phyloP scores from a whole-genome alignment of 2,888 invertebrate genomes.

The Microctonus hyperodae region DNA sequence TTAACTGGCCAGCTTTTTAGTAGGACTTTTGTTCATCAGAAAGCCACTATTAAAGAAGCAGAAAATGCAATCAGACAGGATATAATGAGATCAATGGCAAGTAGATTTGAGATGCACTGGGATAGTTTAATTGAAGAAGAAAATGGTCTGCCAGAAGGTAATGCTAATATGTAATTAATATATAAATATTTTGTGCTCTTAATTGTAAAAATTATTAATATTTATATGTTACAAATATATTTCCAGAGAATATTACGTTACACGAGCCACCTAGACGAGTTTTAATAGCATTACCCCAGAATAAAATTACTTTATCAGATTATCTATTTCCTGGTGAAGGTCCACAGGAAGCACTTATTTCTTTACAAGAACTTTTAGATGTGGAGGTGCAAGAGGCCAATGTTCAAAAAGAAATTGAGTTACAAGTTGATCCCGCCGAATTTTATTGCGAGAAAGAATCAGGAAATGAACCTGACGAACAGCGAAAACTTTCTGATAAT shows the following conservation, averaged over 20 bases:
- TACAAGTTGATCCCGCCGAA: slow-evolving; percentile 68
- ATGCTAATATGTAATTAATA: slow-evolving; percentile 29
- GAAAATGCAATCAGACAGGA: slow-evolving; percentile 81
- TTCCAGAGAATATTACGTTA: slow-evolving; percentile 76
- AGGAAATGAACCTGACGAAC: slow-evolving; percentile 65
- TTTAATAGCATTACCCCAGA: slow-evolving; percentile 74
- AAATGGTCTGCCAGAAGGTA: slow-evolving; percentile 75
- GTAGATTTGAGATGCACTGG: slow-evolving; percentile 90
- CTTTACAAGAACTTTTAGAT: slow-evolving; percentile 83
- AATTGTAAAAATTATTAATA: background rate
- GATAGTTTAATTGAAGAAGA: slow-evolving; percentile 89
- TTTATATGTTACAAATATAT: background rate
- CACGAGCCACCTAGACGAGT: slow-evolving; percentile 91
- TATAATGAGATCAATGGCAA: slow-evolving; percentile 82
- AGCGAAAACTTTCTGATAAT: slow-evolving; percentile 68
- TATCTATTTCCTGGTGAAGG: slow-evolving; percentile 93
- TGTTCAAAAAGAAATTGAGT: slow-evolving; percentile 78
- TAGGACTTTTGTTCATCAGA: slow-evolving; percentile 80
- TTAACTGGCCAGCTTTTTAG: slow-evolving; percentile 77
- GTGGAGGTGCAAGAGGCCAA: slow-evolving; percentile 75
- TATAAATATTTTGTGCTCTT: background rate
- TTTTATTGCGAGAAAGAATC: slow-evolving; percentile 60
- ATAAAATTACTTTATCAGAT: slow-evolving; percentile 79
- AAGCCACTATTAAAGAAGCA: slow-evolving; percentile 77
- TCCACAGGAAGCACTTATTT: slow-evolving; percentile 79